Evolutionary conservation across 2,797 vertebrate genomes (phyloP), one percentile per base, ranked within the genome.

Genomic region (Lophotriccus pileatus): DNA sequence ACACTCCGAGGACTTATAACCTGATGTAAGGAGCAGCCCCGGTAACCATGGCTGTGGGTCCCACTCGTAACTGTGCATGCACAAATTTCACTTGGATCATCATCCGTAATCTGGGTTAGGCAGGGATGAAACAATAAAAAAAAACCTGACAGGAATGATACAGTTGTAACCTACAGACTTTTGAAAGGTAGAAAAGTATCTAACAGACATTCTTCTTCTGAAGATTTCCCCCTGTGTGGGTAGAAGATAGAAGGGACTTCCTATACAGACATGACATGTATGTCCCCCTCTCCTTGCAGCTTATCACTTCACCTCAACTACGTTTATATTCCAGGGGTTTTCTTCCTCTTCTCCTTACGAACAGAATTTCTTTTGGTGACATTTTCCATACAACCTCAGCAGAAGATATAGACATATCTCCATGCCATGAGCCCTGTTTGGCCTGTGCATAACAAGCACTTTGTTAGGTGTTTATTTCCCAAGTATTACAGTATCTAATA

Each of bases 21-120:
- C 13, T 4, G 0, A 25, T 7, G 41, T 16, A 23, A 14, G 14
- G 34, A 47, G 6, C 5, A 62, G 36, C 18, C 30, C 49, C 21
- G n/a, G 20, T 3, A 36, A 14, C 12, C 47, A 34, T 0, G 3
- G 63, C 50, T 21, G 22, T 0, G 1, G 12, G 39, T 23, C 23
- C 59, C 39, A 43, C 23, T 53, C 39, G 5, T 16, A 60, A 2
- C 44, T 50, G 12, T 10, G 49, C 17, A 1, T 7, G 14, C 32
- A 53, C 22, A 69, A 36, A 7, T 28, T 28, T 37, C 46, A 27
- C 18, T 1, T 2, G 37, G 50, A n/a, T 9, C 37, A 36, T 28
- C n/a, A 25, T 7, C 41, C 44, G 46, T 19, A 25, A n/a, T 2
- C 37, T 13, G 21, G 13, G 12, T 15, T 60, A 70, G 1, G 1